Evolutionary conservation across 2,797 vertebrate species (phyloP).

Genomic region (Sebastes vulpes): DNA sequence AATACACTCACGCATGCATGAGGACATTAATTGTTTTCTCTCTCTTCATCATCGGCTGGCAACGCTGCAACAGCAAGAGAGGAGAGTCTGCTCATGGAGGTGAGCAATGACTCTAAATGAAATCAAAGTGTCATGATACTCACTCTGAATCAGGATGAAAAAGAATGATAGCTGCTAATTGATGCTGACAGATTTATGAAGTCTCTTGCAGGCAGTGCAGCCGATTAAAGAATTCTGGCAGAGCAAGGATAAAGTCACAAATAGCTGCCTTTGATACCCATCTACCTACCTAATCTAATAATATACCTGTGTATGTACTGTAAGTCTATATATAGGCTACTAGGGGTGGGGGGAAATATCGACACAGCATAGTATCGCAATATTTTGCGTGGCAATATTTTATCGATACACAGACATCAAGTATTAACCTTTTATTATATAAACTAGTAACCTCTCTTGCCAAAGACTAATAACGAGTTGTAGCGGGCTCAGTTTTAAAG

Average conservation of each 20-base stretch:
- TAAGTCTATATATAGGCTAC: too few relatives aligned
- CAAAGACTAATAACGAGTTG: too few relatives aligned
- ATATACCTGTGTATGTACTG: neutral
- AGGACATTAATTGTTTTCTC: slow-evolving; percentile 33
- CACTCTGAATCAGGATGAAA: slow-evolving; percentile 17
- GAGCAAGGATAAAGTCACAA: neutral
- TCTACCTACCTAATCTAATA: neutral
- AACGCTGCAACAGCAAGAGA: slow-evolving; percentile 25
- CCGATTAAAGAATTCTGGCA: neutral
- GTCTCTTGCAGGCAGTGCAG: neutral
- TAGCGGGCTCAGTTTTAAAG: too few relatives aligned
- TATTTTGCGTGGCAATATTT: too few relatives aligned
- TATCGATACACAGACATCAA: too few relatives aligned
- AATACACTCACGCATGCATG: neutral
- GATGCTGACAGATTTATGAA: slow-evolving; percentile 17
- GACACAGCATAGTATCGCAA: too few relatives aligned
- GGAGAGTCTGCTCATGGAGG: neutral
- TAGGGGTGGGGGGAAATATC: too few relatives aligned
- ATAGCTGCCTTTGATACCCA: neutral
- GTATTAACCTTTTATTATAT: too few relatives aligned
- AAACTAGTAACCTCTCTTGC: too few relatives aligned
- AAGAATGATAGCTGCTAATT: slow-evolving; percentile 24
- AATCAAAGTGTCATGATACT: slow-evolving; percentile 27
- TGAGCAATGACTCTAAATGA: slow-evolving; percentile 43
- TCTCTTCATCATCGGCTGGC: slow-evolving; percentile 35